Conservation (phyloP, 2,113 vertebrate genomes). For the Hepsetus odoe region DNA sequence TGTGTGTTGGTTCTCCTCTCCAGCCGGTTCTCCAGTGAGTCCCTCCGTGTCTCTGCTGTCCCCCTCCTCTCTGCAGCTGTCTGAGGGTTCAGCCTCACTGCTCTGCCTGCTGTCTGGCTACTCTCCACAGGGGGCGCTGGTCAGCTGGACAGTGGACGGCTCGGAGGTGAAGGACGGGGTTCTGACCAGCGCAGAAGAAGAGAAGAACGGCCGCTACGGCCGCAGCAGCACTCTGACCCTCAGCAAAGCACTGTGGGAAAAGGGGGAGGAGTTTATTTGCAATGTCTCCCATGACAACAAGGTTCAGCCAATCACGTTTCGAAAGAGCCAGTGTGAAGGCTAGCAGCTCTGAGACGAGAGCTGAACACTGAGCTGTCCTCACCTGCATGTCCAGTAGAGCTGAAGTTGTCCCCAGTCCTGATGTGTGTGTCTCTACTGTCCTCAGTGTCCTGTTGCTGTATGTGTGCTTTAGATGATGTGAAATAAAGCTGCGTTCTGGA, state of each 20-base stretch:
- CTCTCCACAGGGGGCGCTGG: conserved; percentile 26
- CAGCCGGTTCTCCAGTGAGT: conserved; percentile 26
- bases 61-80: conserved; percentile 38
- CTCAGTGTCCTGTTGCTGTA: conserved; percentile 15
- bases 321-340: conserved; percentile 13
- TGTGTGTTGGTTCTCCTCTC: conserved; percentile 9
- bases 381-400: background rate
- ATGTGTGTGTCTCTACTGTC: background rate
- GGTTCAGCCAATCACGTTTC: conserved; percentile 1
- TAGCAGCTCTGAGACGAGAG: conserved; percentile 19
- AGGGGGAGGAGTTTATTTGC: no score
- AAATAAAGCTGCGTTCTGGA: conserved; percentile 4
- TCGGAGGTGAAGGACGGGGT: no score
- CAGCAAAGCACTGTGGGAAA: no score
- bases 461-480: background rate
- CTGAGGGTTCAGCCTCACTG: background rate
- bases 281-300: no score
- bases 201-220: conserved; percentile 15
- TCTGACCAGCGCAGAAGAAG: background rate
- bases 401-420: background rate
- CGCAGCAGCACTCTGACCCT: no score
- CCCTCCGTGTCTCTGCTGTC: conserved; percentile 41
- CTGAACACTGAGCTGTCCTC: background rate
- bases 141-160: no score
- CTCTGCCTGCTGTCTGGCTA: conserved; percentile 45